These are phyloP conservation scores for Delphinapterus leucas DNA, from an alignment of 2,113 vertebrate species.

Conservation along the genomic window DNA sequence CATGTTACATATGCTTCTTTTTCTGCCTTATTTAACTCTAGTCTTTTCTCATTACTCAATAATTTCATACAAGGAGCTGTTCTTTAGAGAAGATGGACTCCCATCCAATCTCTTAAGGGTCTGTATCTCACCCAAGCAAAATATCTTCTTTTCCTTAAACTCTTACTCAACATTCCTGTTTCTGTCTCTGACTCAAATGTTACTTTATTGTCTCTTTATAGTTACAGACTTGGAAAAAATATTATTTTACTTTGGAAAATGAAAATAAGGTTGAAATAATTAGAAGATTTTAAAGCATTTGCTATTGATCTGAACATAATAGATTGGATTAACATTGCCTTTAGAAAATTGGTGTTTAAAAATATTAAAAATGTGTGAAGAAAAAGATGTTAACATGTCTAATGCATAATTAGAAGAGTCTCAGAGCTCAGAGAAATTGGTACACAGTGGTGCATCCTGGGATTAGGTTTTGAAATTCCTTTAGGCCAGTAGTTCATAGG, in stretches of 20 bases:
- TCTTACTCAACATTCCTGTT: not conserved
- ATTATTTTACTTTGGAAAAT: not conserved
- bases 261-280: not conserved
- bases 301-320: not conserved
- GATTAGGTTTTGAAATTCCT: not conserved
- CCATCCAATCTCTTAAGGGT: not conserved
- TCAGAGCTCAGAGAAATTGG: not conserved
- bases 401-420: not conserved
- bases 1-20: not conserved
- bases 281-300: not conserved
- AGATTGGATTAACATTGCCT: not conserved
- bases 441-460: not conserved
- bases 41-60: not conserved
- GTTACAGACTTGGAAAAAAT: not conserved
- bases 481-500: not conserved
- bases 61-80: not conserved
- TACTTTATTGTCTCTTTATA: not conserved
- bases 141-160: not conserved
- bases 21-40: not conserved
- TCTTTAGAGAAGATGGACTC: not conserved
- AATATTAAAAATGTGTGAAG: not conserved
- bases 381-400: not conserved
- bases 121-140: not conserved
- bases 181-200: not conserved
- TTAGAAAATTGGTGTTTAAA: not conserved